A percentile compares a stretch with the other conserved stretches of the same genome.
Conservation (phyloP, 1,140 invertebrate genomes). For the Homarus americanus region DNA sequence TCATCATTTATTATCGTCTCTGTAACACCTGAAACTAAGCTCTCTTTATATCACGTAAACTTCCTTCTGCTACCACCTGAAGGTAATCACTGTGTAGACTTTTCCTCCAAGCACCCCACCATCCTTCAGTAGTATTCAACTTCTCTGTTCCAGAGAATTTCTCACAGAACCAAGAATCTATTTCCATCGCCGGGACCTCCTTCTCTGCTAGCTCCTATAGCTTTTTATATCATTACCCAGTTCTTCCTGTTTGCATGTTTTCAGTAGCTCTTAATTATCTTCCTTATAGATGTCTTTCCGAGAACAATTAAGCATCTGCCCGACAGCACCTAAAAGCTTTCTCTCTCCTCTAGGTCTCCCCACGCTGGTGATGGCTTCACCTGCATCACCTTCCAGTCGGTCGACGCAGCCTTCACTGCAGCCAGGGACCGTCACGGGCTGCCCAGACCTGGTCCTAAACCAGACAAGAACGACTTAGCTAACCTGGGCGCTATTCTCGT, state of each 20-base stretch:
- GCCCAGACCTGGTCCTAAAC: slow-evolving; percentile 77
- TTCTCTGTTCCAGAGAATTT: too few relatives aligned
- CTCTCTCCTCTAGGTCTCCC: slow-evolving; percentile 11
- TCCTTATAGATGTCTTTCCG: slow-evolving; percentile 1
- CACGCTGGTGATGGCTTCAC: slow-evolving; percentile 84
- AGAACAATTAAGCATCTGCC: not conserved
- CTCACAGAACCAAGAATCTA: too few relatives aligned
- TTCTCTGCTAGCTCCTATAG: too few relatives aligned
- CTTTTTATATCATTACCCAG: too few relatives aligned
- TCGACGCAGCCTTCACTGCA: slow-evolving; percentile 92
- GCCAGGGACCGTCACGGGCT: slow-evolving; percentile 91
- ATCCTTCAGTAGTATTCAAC: too few relatives aligned
- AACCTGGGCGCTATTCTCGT: slow-evolving; percentile 90
- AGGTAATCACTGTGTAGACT: too few relatives aligned
- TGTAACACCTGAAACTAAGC: too few relatives aligned
- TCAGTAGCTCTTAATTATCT: not conserved
- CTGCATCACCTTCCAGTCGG: slow-evolving; percentile 94
- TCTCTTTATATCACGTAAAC: too few relatives aligned
- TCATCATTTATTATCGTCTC: too few relatives aligned
- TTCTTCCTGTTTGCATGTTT: not conserved
- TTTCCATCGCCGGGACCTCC: too few relatives aligned
- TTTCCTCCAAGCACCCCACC: too few relatives aligned
- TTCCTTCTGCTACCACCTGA: too few relatives aligned
- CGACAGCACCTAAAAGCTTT: not conserved
- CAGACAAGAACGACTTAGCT: slow-evolving; percentile 83